Conservation (phyloP, 2,113 vertebrate genomes). For the Ornithorhynchus anatinus region DNA sequence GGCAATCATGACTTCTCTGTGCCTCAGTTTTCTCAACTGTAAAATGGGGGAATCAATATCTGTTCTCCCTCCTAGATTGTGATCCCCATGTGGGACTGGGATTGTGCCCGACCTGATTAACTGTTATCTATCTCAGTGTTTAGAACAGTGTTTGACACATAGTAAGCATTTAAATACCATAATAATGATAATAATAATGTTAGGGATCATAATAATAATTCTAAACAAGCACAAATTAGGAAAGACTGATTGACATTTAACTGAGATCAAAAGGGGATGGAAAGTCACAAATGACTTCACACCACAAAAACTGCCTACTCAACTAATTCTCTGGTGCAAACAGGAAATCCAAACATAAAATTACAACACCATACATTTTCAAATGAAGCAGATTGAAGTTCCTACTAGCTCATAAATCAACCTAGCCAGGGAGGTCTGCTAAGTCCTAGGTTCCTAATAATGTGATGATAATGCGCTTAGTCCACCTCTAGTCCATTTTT, state of each 20-base stretch:
- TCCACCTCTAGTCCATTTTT: not conserved
- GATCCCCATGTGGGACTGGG: too few species aligned
- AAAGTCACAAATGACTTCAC: not conserved
- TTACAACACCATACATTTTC: not conserved
- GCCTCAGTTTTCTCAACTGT: too few species aligned
- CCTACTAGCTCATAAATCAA: not conserved
- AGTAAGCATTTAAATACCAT: too few species aligned
- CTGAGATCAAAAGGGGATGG: not conserved
- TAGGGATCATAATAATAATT: too few species aligned
- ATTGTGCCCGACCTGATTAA: too few species aligned
- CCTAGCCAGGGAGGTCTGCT: not conserved
- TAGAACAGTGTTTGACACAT: too few species aligned
- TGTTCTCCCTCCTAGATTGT: too few species aligned
- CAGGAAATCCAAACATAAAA: not conserved
- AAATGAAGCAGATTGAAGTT: not conserved
- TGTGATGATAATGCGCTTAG: not conserved
- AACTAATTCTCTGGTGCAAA: not conserved
- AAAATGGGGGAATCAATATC: too few species aligned
- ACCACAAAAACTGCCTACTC: not conserved
- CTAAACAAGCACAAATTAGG: constrained; percentile 1
- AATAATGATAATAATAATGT: too few species aligned
- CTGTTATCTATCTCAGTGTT: too few species aligned
- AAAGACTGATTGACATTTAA: not conserved
- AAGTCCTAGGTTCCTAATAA: not conserved
- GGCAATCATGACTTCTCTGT: too few species aligned